Evolutionary conservation across 1,140 invertebrate genomes (phyloP).

Genomic region (Harpegnathos saltator): DNA sequence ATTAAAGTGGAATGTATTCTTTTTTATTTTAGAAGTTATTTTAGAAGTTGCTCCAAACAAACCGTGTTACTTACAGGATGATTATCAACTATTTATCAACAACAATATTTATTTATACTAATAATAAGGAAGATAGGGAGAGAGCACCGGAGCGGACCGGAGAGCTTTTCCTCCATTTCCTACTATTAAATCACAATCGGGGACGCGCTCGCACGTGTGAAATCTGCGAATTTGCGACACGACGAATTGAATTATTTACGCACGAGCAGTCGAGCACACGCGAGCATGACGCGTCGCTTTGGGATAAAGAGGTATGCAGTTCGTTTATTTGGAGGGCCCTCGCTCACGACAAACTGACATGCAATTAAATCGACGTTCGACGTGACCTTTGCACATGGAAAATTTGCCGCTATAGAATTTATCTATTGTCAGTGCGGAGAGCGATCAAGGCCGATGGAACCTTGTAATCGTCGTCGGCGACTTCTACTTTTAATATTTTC

Average conservation of each 20-base stretch:
- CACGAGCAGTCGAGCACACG: background rate
- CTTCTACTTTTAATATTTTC: no score
- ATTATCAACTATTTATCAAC: no score
- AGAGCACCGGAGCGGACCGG: no score
- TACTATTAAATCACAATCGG: background rate
- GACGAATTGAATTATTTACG: constrained; percentile 31
- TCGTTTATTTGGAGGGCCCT: constrained; percentile 18
- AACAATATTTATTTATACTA: background rate
- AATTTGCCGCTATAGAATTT: constrained; percentile 25
- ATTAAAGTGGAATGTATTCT: no score
- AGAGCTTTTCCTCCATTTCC: background rate
- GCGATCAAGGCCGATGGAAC: background rate
- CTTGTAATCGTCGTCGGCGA: background rate
- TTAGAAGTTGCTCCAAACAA: no score
- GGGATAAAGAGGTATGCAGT: background rate
- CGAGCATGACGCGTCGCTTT: constrained; percentile 2
- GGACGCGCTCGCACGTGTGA: background rate
- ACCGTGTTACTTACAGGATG: no score
- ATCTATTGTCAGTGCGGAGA: background rate
- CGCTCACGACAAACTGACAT: constrained; percentile 36
- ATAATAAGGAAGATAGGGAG: background rate
- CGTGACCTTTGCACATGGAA: background rate
- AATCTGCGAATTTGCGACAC: background rate
- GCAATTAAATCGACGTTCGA: constrained; percentile 41
- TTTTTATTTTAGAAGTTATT: no score